Conservation (phyloP, 2,113 vertebrate species). For the Struthidea cinerea region DNA sequence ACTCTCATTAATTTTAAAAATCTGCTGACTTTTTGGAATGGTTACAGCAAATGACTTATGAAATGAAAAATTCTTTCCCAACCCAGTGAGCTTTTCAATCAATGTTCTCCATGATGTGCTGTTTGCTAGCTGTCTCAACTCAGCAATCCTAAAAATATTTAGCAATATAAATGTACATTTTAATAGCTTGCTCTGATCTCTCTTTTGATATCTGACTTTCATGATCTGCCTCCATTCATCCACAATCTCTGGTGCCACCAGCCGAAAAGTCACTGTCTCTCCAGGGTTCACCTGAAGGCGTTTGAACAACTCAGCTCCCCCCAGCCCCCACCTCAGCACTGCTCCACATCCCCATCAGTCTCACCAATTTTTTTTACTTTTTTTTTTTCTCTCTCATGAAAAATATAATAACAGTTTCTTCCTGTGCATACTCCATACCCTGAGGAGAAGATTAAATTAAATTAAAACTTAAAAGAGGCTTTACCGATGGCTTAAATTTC, state of each 20-base stretch:
- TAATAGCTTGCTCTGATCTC: slow-evolving; percentile 44
- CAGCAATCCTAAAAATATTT: slow-evolving; percentile 58
- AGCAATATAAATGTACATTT: slow-evolving; percentile 65
- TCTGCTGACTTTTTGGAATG: slow-evolving; percentile 59
- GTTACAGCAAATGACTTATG: slow-evolving; percentile 65
- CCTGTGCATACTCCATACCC: neutral
- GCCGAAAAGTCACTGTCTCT: slow-evolving; percentile 30
- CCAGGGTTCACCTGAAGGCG: neutral
- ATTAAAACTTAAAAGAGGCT: slow-evolving; percentile 31
- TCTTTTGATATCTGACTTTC: slow-evolving; percentile 46
- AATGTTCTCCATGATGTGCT: slow-evolving; percentile 46
- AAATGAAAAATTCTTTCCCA: slow-evolving; percentile 64
- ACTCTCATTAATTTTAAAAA: slow-evolving; percentile 60
- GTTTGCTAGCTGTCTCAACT: slow-evolving; percentile 57
- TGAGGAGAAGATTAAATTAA: slow-evolving; percentile 19
- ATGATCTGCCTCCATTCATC: slow-evolving; percentile 20
- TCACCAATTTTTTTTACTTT: neutral
- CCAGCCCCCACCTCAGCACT: neutral
- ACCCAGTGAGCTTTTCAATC: slow-evolving; percentile 63
- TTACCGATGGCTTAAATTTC: neutral
- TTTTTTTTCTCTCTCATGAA: neutral
- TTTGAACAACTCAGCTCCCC: neutral
- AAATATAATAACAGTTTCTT: slow-evolving; percentile 4
- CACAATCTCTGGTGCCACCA: slow-evolving; percentile 52
- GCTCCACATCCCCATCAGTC: neutral